Conservation (phyloP, 2,113 vertebrate species). For the Indicator indicator region DNA sequence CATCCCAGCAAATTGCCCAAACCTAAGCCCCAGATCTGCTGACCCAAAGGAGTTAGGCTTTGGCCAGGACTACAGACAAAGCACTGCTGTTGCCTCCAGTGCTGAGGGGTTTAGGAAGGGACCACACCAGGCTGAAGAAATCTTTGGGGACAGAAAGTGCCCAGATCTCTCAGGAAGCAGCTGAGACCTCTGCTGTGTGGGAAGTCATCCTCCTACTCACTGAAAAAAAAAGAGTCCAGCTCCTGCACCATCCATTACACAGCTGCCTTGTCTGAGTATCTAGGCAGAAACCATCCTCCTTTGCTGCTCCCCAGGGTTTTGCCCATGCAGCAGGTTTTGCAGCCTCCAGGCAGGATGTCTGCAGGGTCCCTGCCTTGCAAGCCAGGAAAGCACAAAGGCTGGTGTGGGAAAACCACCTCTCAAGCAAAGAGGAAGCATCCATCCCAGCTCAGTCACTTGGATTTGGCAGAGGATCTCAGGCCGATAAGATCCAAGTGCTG, state of each 20-base stretch:
- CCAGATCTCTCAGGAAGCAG: background rate
- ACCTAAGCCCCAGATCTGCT: background rate
- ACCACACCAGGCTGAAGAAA: background rate
- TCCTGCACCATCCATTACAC: background rate
- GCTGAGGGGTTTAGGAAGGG: background rate
- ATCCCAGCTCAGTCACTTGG: background rate
- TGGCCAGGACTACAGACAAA: background rate
- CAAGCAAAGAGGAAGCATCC: background rate
- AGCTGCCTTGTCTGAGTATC: background rate
- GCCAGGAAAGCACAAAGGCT: background rate
- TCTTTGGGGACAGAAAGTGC: background rate
- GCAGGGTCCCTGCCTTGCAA: background rate
- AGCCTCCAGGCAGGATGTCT: constrained; percentile 3
- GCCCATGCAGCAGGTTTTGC: background rate
- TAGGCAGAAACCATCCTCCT: background rate
- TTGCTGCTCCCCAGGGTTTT: background rate
- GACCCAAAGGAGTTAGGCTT: background rate
- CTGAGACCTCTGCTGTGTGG: background rate
- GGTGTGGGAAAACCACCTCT: background rate
- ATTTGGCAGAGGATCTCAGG: background rate
- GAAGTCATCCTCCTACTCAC: background rate
- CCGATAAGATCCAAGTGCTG: background rate
- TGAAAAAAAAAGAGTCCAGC: background rate
- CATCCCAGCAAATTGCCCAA: background rate
- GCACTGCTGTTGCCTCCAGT: background rate